phyloP scores from a whole-genome alignment of 2,113 vertebrate species.

The Tricholaema leucomelas region DNA sequence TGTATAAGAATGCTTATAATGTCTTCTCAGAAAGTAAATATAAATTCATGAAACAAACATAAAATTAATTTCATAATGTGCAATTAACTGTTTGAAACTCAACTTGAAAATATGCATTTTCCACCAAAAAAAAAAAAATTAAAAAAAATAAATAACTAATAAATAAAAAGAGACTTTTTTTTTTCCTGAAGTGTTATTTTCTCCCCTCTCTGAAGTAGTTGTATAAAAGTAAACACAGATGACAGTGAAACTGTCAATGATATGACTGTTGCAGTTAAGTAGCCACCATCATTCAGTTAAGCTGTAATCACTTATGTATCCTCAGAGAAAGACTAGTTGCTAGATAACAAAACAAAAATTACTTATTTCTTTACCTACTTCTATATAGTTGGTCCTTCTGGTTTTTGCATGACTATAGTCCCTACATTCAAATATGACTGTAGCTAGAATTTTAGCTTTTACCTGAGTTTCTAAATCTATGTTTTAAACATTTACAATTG shows the following conservation, averaged over 20 bases:
- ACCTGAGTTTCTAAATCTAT: not conserved
- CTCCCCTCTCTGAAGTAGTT: not conserved
- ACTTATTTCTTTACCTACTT: not conserved
- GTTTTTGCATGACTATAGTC: not conserved
- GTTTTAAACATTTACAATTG: not conserved
- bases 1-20: not conserved
- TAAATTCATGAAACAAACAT: not conserved
- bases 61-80: not conserved
- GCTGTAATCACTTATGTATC: not conserved
- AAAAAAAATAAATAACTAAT: not conserved
- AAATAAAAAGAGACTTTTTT: not conserved
- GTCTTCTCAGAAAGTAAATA: not conserved
- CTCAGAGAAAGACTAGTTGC: not conserved
- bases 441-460: not conserved
- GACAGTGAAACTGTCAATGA: not conserved
- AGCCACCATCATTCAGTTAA: not conserved
- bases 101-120: not conserved
- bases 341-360: not conserved
- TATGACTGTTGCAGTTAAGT: not conserved
- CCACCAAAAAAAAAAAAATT: too few relatives aligned
- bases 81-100: not conserved
- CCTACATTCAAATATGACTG: rapidly evolving
- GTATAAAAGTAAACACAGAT: not conserved
- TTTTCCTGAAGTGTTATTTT: not conserved
- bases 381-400: not conserved